These are phyloP conservation scores for Fistularia commersonii DNA, from an alignment of 2,797 vertebrate species.

Conservation along the genomic window DNA sequence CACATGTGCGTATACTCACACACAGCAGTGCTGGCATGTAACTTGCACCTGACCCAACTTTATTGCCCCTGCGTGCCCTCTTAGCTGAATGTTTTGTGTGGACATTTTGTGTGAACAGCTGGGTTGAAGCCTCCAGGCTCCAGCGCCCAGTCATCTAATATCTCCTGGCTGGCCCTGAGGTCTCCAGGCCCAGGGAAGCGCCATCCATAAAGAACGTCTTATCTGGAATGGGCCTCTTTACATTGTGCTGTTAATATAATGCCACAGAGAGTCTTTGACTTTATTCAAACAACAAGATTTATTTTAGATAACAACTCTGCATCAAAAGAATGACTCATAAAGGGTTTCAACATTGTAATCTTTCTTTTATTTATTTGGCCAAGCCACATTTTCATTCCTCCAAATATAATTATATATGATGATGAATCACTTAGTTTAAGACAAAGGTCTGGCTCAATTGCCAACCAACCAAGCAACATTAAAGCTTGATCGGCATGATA, in stretches of 20 bases:
- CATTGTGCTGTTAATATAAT: constrained; percentile 64
- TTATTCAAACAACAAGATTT: constrained; percentile 42
- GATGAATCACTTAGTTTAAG: constrained; percentile 28
- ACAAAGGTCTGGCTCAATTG: constrained; percentile 28
- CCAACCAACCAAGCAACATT: constrained; percentile 19
- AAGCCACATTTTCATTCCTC: constrained; percentile 10
- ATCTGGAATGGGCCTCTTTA: constrained; percentile 59
- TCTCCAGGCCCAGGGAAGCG: constrained; percentile 54
- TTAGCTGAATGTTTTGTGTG: constrained; percentile 41
- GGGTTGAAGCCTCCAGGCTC: constrained; percentile 54
- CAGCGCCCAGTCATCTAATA: constrained; percentile 61
- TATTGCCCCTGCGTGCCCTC: constrained; percentile 64
- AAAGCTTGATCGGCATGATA: constrained; percentile 9
- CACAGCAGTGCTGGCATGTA: constrained; percentile 46
- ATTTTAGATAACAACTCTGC: constrained; percentile 40
- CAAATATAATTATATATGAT: constrained; percentile 35
- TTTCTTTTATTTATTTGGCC: constrained; percentile 28
- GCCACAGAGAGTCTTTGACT: constrained; percentile 53
- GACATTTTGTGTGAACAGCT: constrained; percentile 78
- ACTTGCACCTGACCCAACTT: constrained; percentile 68
- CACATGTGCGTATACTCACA: constrained; percentile 13
- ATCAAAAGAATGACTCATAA: constrained; percentile 43
- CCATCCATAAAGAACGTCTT: constrained; percentile 65
- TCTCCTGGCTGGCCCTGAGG: constrained; percentile 59
- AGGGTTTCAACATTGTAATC: constrained; percentile 23